These are phyloP conservation scores for Rissa tridactyla DNA, from an alignment of 2,113 vertebrate genomes.

Conservation along the genomic window DNA sequence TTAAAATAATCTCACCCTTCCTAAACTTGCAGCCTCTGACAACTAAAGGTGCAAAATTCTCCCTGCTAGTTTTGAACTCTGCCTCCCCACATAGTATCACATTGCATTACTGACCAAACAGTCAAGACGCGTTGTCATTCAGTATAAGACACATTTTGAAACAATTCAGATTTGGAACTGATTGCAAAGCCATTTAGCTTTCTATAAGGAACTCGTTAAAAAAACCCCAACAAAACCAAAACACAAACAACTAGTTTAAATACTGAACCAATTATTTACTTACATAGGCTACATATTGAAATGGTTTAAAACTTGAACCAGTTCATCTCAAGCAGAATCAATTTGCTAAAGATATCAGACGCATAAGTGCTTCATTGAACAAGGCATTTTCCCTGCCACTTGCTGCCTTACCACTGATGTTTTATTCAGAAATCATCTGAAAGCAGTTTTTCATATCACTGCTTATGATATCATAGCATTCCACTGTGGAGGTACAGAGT, in stretches of 20 bases:
- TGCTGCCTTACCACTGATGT: neutral
- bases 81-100: neutral
- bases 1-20: neutral
- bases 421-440: neutral
- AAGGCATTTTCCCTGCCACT: neutral
- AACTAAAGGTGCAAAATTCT: neutral
- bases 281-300: constrained; percentile 63
- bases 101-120: neutral
- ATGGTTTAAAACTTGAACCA: constrained; percentile 54
- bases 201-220: constrained; percentile 57
- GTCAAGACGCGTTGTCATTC: constrained; percentile 20
- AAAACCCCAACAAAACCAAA: neutral
- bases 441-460: neutral
- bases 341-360: constrained; percentile 38
- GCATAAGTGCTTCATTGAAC: constrained; percentile 12
- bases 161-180: constrained; percentile 65
- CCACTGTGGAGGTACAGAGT: neutral
- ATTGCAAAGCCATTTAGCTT: constrained; percentile 57
- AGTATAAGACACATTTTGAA: constrained; percentile 65
- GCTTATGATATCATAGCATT: neutral
- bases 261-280: constrained; percentile 63
- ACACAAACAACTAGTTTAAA: constrained; percentile 46
- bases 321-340: constrained; percentile 33
- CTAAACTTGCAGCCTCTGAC: neutral
- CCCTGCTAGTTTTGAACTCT: neutral